Base-by-base conservation (phyloP, 2,888 invertebrate genomes). In the Dendrolimus pini region DNA sequence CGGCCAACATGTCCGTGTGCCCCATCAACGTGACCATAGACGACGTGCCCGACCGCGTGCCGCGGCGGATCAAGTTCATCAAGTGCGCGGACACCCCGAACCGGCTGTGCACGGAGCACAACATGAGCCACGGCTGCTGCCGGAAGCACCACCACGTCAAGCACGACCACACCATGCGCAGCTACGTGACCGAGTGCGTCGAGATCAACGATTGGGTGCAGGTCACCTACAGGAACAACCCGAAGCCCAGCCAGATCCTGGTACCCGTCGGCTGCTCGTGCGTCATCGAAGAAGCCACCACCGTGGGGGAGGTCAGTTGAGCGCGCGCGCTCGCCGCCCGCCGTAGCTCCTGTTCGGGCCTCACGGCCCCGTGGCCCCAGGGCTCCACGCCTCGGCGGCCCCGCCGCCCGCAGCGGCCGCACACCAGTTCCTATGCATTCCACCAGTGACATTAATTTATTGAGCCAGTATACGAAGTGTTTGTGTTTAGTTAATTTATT, bases 181-280 rank as follows among this genome's bases (percentile, higher is more conserved):
- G 63, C 58, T 82, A 78, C 77, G 62, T 67, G 58, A 79, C 82
- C 71, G 74, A 82, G 72, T 89, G 89, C 77, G 84, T 83, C 58
- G 83, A 88, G 77, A 79, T 89, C 62, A 76, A 67, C 61, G 89
- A 89, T 80, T 74, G 71, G 62, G 87, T 87, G 77, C 77, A 81
- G 60, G 89, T 89, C 70, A 69, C 71, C 64, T 82, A 77, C 80
- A 73, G 69, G 61, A 62, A 59, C 53, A 57, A 47, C 53, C 62
- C 62, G 56, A 58, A 14, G 60, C 68, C 70, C 58, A 57, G 61
- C 59, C 60, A 68, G 57, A 61, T 72, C 62, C 71, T 73, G 61
- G 88, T 89, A 71, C 69, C 81, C 10, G 87, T 89, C 61, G 89
- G 89, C 71, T 89, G 89, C 83, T 70, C 81, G 53, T 89, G 89